These are phyloP conservation scores for Lamellibrachia columna DNA, from an alignment of 2,888 invertebrate species.

Conservation along the genomic window DNA sequence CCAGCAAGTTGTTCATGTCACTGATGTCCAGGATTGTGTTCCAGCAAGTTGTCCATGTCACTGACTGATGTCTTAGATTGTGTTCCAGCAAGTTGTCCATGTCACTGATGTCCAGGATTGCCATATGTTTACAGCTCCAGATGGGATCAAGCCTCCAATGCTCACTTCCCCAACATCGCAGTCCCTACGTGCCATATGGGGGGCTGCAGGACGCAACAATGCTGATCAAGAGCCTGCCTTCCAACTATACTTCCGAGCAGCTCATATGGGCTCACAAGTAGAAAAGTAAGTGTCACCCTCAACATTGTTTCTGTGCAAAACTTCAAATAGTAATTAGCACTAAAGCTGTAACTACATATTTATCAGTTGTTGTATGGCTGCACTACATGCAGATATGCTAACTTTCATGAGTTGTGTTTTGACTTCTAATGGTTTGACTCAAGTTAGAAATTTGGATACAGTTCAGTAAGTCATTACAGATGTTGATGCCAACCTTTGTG, in stretches of 20 bases:
- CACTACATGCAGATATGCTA: no score
- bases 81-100: background rate
- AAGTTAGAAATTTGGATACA: no score
- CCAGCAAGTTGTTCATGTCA: background rate
- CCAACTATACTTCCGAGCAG: conserved; percentile 57
- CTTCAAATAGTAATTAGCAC: background rate
- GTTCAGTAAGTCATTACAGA: no score
- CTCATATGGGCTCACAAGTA: conserved; percentile 42
- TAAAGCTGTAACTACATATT: no score
- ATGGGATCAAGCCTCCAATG: conserved; percentile 60
- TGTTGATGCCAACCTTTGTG: no score
- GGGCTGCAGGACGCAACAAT: conserved; percentile 57
- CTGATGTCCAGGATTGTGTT: background rate
- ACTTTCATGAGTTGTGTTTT: no score
- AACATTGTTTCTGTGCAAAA: background rate
- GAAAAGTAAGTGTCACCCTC: conserved; percentile 44
- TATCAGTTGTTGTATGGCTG: no score
- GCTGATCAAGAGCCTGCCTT: conserved; percentile 53
- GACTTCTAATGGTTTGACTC: no score
- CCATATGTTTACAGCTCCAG: conserved; percentile 55
- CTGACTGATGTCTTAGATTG: background rate
- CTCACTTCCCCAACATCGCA: conserved; percentile 56
- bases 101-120: background rate
- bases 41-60: background rate
- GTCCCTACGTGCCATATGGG: conserved; percentile 58